Evolutionary conservation across 2,113 vertebrate genomes (phyloP).

Genomic region (Machaerirhynchus nigripectus): DNA sequence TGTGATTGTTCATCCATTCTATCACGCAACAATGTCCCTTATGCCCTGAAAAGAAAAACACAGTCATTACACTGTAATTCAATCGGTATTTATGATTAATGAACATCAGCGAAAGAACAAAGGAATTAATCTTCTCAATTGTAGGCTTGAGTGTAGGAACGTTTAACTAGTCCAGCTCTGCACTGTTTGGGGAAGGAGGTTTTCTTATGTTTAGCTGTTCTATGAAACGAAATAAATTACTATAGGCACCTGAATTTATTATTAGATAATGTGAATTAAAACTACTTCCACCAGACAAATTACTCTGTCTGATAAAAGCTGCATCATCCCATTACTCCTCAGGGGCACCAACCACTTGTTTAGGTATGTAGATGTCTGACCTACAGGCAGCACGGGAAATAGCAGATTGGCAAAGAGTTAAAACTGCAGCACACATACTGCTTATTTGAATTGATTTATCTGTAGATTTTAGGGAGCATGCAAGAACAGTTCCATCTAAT

Average conservation of each 20-base stretch:
- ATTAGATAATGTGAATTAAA: neutral
- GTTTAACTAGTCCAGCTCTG: neutral
- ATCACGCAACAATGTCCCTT: conserved; percentile 58
- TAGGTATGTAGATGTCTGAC: neutral
- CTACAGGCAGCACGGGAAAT: fast-evolving
- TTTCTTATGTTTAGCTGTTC: neutral
- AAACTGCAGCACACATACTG: neutral
- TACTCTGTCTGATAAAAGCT: neutral
- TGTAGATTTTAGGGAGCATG: neutral
- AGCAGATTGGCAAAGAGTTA: neutral
- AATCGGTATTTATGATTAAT: neutral
- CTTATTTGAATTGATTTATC: neutral
- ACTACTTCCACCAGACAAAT: neutral
- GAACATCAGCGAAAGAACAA: neutral
- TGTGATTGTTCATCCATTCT: conserved; percentile 91
- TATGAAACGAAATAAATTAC: neutral
- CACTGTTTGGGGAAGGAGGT: neutral
- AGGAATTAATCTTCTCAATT: neutral
- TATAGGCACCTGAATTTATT: neutral
- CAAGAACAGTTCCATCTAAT: neutral
- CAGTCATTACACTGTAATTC: neutral
- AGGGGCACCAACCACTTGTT: neutral
- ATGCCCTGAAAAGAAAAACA: conserved; percentile 71
- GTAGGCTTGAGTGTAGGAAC: neutral
- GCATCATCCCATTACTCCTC: neutral